These are phyloP conservation scores for Coreoperca whiteheadi DNA, from an alignment of 2,113 vertebrate species.

Conservation along the genomic window DNA sequence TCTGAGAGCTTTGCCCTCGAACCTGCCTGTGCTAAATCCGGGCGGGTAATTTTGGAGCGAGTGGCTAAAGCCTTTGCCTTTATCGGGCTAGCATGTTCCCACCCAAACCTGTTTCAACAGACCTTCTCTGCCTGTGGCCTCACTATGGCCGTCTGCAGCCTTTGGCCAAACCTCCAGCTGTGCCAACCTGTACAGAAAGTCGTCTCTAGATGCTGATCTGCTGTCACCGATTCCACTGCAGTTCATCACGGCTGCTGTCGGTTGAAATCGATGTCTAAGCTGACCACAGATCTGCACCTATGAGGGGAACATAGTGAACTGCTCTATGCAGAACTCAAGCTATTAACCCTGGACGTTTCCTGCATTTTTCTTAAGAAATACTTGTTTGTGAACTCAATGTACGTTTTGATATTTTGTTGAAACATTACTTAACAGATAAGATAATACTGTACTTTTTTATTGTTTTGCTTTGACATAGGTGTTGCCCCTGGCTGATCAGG, in stretches of 20 bases:
- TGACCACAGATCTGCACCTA: slow-evolving; percentile 69
- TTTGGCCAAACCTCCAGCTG: slow-evolving; percentile 74
- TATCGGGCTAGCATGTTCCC: slow-evolving; percentile 68
- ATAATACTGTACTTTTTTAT: slow-evolving; percentile 56
- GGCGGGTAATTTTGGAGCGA: slow-evolving; percentile 53
- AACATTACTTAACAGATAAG: slow-evolving; percentile 66
- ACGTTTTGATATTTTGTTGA: slow-evolving; percentile 76
- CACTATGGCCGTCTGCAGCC: slow-evolving; percentile 66
- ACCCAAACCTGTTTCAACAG: slow-evolving; percentile 55
- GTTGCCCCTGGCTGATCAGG: slow-evolving; percentile 47
- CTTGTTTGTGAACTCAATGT: slow-evolving; percentile 73
- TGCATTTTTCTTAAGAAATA: slow-evolving; percentile 73
- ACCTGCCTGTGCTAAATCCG: slow-evolving; percentile 35
- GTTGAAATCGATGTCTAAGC: slow-evolving; percentile 39
- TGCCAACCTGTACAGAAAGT: slow-evolving; percentile 71
- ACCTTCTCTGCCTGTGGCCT: slow-evolving; percentile 74
- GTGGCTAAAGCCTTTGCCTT: slow-evolving; percentile 64
- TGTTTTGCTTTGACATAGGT: slow-evolving; percentile 53
- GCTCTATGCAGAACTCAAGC: slow-evolving; percentile 69
- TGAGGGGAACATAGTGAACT: slow-evolving; percentile 51
- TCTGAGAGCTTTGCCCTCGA: slow-evolving; percentile 44
- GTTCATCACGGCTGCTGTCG: slow-evolving; percentile 23
- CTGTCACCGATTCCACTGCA: slow-evolving; percentile 42
- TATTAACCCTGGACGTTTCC: slow-evolving; percentile 74
- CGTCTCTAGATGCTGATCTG: slow-evolving; percentile 62